Evolutionary conservation across 2,797 vertebrate species (phyloP).

Genomic region (Sebastolobus alascanus): DNA sequence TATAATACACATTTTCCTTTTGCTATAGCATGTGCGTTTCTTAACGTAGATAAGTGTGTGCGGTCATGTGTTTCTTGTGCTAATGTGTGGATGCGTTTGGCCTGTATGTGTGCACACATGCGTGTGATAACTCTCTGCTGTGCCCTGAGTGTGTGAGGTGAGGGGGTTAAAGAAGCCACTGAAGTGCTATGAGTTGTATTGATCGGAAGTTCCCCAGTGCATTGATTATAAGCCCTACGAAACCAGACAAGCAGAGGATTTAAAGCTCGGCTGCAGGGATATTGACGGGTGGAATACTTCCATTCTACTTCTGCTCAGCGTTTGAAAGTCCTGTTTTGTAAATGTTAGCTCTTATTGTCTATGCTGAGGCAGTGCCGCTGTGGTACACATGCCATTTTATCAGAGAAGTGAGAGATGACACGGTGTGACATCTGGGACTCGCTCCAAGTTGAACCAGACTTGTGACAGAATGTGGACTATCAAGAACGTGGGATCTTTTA

Average conservation of each 20-base stretch:
- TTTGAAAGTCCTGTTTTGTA: conserved; percentile 50
- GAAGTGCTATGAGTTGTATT: conserved; percentile 76
- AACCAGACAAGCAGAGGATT: conserved; percentile 69
- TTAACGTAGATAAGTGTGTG: not conserved
- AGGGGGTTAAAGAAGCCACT: conserved; percentile 71
- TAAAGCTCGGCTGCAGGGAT: conserved; percentile 63
- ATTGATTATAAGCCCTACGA: conserved; percentile 76
- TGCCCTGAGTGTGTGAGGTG: conserved; percentile 42
- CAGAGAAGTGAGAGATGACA: conserved; percentile 20
- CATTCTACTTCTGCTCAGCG: conserved; percentile 36
- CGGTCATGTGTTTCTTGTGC: not conserved
- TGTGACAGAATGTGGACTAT: conserved; percentile 2
- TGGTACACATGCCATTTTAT: conserved; percentile 20
- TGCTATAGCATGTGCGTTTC: not conserved
- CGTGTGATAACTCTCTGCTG: conserved; percentile 24
- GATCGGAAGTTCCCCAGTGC: conserved; percentile 71
- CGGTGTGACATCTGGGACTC: not conserved
- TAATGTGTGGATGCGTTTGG: conserved; percentile 17
- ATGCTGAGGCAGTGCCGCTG: not conserved
- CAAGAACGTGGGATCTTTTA: not conserved
- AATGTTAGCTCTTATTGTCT: conserved; percentile 45
- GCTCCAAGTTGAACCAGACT: conserved; percentile 1
- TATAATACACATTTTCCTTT: not conserved
- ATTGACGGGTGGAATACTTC: conserved; percentile 54
- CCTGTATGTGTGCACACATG: conserved; percentile 25